These are phyloP conservation scores for Bostrychus sinensis DNA, from an alignment of 2,113 vertebrate genomes.

Conservation along the genomic window DNA sequence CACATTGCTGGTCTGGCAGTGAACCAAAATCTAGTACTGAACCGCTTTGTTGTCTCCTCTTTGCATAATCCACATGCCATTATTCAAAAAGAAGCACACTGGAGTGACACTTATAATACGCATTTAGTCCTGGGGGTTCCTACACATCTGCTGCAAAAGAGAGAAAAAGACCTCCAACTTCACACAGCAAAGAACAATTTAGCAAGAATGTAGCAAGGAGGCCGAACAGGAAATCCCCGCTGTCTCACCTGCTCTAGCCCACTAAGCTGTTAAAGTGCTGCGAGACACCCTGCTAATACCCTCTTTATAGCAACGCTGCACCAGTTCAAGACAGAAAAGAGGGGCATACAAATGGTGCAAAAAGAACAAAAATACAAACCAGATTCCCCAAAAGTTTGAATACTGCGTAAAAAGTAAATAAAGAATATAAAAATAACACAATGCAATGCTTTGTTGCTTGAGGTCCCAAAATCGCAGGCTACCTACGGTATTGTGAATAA, in stretches of 20 bases:
- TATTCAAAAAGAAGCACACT: conserved; percentile 47
- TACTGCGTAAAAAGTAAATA: not conserved
- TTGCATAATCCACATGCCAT: conserved; percentile 37
- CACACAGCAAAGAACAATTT: conserved; percentile 72
- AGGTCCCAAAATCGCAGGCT: too few species aligned
- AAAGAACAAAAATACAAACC: conserved; percentile 30
- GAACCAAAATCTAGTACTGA: conserved; percentile 65
- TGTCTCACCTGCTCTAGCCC: conserved; percentile 68
- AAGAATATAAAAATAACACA: not conserved
- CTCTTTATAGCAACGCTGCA: conserved; percentile 54
- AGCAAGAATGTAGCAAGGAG: conserved; percentile 67
- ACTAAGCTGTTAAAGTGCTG: conserved; percentile 68
- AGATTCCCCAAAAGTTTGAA: conserved; percentile 20
- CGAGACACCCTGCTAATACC: conserved; percentile 61
- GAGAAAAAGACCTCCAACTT: conserved; percentile 30
- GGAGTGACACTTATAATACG: conserved; percentile 40
- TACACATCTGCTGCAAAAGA: conserved; percentile 8
- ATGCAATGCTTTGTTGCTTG: too few species aligned
- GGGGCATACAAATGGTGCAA: conserved; percentile 25
- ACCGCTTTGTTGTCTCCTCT: conserved; percentile 52
- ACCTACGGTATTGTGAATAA: too few species aligned
- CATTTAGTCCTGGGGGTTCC: conserved; percentile 6
- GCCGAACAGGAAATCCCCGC: conserved; percentile 75
- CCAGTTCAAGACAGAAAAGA: conserved; percentile 43
- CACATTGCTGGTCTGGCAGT: conserved; percentile 69